Evolutionary conservation across 2,888 invertebrate species (phyloP).

Genomic region (Pristionchus fissidentatus): DNA sequence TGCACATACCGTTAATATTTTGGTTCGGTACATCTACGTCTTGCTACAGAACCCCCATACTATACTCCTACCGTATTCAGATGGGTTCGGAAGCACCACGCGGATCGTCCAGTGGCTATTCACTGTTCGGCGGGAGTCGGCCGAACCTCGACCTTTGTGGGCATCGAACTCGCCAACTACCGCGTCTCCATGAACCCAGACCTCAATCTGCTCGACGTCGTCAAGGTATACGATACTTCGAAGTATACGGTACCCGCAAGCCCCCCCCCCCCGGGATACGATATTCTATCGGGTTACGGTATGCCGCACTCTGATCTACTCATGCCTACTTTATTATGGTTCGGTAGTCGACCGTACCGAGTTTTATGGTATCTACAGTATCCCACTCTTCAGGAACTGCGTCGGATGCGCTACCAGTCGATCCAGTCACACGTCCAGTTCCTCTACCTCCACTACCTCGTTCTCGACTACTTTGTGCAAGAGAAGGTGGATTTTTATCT

Average conservation of each 20-base stretch:
- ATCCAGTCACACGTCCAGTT: conserved; percentile 40
- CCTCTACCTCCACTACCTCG: conserved; percentile 36
- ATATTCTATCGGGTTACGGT: too few relatives aligned
- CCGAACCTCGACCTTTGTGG: conserved; percentile 52
- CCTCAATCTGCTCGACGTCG: background rate
- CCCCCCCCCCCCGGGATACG: too few relatives aligned
- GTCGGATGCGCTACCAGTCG: background rate
- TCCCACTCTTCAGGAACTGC: conserved; percentile 32
- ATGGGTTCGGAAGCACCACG: conserved; percentile 35
- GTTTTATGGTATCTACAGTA: too few relatives aligned
- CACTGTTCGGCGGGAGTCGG: conserved; percentile 58
- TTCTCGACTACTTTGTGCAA: conserved; percentile 31
- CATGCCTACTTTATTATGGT: background rate
- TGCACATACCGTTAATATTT: too few relatives aligned
- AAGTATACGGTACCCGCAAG: too few relatives aligned
- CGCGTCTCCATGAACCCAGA: background rate
- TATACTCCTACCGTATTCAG: background rate
- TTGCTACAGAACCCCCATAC: background rate
- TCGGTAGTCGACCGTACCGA: too few relatives aligned
- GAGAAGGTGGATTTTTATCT: background rate
- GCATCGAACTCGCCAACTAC: conserved; percentile 35
- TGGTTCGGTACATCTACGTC: too few relatives aligned
- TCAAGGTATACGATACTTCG: conserved; percentile 16
- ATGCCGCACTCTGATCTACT: background rate
- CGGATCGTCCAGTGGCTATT: conserved; percentile 50